Percentiles rank a stretch among this genome's conserved stretches.
Evolutionary conservation across 2,113 vertebrate species (phyloP).

Genomic region (Peromyscus maniculatus): DNA sequence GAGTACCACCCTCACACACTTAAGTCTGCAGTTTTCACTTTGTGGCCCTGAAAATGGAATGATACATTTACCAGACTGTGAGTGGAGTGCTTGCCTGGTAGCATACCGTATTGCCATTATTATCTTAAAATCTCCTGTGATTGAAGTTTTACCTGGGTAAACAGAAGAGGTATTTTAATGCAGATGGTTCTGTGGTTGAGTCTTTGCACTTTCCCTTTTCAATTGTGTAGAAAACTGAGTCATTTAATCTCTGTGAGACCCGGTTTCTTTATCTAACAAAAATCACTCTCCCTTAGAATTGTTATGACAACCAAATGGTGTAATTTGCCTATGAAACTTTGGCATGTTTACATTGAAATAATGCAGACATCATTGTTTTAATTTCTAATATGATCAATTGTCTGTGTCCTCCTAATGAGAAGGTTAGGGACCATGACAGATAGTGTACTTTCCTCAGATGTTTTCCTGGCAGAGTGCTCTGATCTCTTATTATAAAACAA

Average conservation of each 20-base stretch:
- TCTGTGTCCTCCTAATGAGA: background rate
- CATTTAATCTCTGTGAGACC: background rate
- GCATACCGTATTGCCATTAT: background rate
- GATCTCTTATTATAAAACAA: background rate
- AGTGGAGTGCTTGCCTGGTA: background rate
- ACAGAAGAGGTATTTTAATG: background rate
- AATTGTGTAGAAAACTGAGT: background rate
- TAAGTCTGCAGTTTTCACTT: accelerated
- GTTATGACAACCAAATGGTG: background rate
- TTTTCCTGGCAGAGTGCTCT: background rate
- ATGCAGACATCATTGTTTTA: background rate
- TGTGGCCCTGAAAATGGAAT: background rate
- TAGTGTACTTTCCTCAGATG: background rate
- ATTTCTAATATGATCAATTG: background rate
- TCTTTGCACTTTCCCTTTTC: background rate
- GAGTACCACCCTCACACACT: accelerated
- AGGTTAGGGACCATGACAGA: background rate
- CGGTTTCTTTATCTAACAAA: background rate
- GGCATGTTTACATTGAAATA: background rate
- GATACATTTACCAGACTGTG: background rate
- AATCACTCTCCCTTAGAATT: background rate
- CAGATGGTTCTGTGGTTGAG: background rate
- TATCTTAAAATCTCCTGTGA: background rate
- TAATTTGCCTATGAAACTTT: background rate
- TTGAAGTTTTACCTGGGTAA: background rate